phyloP scores from a whole-genome alignment of 1,140 invertebrate genomes.

The Drosophila kepulauana region DNA sequence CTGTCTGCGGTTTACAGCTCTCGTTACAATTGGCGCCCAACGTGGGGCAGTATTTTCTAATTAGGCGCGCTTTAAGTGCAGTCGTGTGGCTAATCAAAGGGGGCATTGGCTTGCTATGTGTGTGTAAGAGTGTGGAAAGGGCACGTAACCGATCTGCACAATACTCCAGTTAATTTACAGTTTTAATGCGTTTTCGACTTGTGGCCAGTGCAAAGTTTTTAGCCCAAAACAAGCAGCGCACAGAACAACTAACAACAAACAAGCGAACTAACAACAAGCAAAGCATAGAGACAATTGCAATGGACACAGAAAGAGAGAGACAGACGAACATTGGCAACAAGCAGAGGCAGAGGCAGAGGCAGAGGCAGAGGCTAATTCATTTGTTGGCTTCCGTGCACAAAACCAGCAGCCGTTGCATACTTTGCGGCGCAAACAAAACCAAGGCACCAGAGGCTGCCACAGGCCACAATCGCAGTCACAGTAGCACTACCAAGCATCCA shows the following conservation, averaged over 20 bases:
- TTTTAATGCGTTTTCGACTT: conserved; percentile 80
- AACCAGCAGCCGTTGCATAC: conserved; percentile 57
- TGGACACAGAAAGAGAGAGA: conserved; percentile 26
- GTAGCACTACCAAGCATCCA: conserved; percentile 26
- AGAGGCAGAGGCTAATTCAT: conserved; percentile 46
- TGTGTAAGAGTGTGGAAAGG: background rate
- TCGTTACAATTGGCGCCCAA: conserved; percentile 24
- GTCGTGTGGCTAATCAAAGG: conserved; percentile 55
- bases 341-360: conserved; percentile 31
- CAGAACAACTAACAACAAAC: conserved; percentile 33
- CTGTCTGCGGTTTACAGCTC: conserved; percentile 32
- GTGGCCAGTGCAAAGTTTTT: conserved; percentile 51
- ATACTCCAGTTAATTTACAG: conserved; percentile 79
- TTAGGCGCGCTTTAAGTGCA: conserved; percentile 62
- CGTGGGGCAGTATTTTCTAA: conserved; percentile 54
- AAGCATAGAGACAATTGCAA: conserved; percentile 18
- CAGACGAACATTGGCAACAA: conserved; percentile 28
- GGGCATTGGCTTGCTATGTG: conserved; percentile 2
- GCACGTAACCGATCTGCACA: conserved; percentile 42
- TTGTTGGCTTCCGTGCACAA: conserved; percentile 58
- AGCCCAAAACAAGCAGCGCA: conserved; percentile 21
- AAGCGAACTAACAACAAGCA: conserved; percentile 26
- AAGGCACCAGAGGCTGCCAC: conserved; percentile 38
- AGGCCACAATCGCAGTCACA: conserved; percentile 24
- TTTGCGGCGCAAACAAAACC: conserved; percentile 58